Percentiles rank a stretch among this genome's conserved stretches.
Conservation (phyloP, 1,140 invertebrate species). For the Pomphorhynchus laevis region DNA sequence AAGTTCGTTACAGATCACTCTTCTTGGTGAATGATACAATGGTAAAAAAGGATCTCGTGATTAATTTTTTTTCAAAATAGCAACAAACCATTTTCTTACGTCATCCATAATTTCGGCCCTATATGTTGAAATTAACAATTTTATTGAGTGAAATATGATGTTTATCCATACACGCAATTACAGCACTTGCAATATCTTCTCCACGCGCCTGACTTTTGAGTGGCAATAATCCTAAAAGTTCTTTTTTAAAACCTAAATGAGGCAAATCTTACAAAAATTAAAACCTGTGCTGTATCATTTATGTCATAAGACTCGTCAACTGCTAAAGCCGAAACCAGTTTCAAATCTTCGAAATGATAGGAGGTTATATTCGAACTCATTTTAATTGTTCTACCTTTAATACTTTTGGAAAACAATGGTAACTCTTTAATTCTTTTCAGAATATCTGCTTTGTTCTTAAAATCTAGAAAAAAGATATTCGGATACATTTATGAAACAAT, state of each 20-base stretch:
- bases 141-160: too few relatives aligned
- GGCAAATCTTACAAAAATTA: not conserved
- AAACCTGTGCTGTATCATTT: not conserved
- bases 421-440: slow-evolving; percentile 1
- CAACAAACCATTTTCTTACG: not conserved
- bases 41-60: not conserved
- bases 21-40: not conserved
- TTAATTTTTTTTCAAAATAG: slow-evolving; percentile 1
- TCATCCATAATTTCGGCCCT: not conserved
- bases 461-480: not conserved
- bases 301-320: slow-evolving; percentile 1
- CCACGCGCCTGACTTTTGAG: not conserved
- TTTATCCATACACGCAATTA: not conserved
- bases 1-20: not conserved
- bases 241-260: not conserved
- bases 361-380: not conserved
- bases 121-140: not conserved
- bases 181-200: not conserved
- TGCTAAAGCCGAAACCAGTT: not conserved
- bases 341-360: not conserved
- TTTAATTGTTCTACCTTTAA: not conserved
- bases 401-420: not conserved
- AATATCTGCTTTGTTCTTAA: slow-evolving; percentile 2
- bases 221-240: slow-evolving; percentile 1
- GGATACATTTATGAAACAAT: not conserved